Conservation (phyloP, 1,140 invertebrate species). For the Thaumatotibia leucotreta region DNA sequence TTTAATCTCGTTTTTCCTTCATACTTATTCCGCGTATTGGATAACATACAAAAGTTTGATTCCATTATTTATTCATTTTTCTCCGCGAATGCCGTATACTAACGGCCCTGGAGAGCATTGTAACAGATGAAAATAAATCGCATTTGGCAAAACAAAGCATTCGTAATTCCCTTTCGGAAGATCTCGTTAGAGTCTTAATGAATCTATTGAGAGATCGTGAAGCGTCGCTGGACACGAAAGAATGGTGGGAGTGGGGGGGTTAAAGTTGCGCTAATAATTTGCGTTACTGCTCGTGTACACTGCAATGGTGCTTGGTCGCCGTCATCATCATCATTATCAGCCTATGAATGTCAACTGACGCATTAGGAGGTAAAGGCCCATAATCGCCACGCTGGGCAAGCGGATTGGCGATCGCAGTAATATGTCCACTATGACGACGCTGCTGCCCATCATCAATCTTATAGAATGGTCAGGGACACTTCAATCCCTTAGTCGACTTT, state of each 20-base stretch:
- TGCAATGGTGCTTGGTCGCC: too few species aligned
- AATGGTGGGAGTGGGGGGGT: constrained; percentile 42
- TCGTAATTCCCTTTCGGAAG: constrained; percentile 62
- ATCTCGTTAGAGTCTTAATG: constrained; percentile 75
- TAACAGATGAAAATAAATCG: constrained; percentile 59
- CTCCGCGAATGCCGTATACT: background rate
- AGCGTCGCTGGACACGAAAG: constrained; percentile 53
- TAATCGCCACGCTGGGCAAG: too few species aligned
- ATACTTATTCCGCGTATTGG: background rate
- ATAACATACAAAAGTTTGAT: background rate
- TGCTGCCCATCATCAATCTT: too few species aligned
- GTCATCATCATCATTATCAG: too few species aligned
- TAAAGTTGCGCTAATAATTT: constrained; percentile 56
- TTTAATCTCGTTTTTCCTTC: background rate
- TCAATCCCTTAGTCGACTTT: too few species aligned
- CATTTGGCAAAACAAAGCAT: constrained; percentile 70
- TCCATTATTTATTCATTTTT: background rate
- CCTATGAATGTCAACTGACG: too few species aligned
- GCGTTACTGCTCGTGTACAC: constrained; percentile 21
- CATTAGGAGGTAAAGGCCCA: too few species aligned
- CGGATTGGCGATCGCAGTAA: too few species aligned
- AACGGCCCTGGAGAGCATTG: constrained; percentile 12
- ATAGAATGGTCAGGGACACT: too few species aligned
- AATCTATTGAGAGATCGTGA: constrained; percentile 71
- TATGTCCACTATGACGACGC: too few species aligned